These are phyloP conservation scores for Apis dorsata DNA, from an alignment of 1,140 invertebrate species.

Conservation along the genomic window DNA sequence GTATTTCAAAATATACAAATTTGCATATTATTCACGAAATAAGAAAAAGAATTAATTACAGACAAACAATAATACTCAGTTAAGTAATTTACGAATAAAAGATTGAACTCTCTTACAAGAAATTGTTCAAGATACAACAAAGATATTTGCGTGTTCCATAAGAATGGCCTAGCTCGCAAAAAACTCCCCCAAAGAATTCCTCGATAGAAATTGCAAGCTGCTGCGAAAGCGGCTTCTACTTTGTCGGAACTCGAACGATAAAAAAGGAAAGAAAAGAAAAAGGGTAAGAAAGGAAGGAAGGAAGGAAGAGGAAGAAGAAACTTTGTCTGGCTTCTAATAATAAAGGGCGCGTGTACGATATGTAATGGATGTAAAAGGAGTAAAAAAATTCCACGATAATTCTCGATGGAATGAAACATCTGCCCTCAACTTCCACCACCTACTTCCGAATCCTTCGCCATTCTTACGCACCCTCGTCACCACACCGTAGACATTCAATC, in stretches of 20 bases:
- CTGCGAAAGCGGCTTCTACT: background rate
- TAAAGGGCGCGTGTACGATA: conserved; percentile 14
- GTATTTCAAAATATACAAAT: no score
- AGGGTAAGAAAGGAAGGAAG: background rate
- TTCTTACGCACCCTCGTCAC: conserved; percentile 10
- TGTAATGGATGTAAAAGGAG: background rate
- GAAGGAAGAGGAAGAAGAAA: no score
- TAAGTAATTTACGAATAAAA: no score
- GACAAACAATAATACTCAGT: no score
- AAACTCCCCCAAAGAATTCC: background rate
- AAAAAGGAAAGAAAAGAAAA: background rate
- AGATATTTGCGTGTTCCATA: background rate
- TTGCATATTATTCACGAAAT: no score
- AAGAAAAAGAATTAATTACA: no score
- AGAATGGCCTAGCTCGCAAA: background rate
- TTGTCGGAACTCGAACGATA: conserved; percentile 1
- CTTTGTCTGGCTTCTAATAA: conserved; percentile 14
- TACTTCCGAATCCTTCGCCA: conserved; percentile 15
- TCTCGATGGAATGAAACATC: conserved; percentile 23
- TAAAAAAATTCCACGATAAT: conserved; percentile 14
- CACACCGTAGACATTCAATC: conserved; percentile 45
- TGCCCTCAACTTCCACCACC: conserved; percentile 35
- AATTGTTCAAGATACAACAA: background rate
- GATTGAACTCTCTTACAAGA: background rate
- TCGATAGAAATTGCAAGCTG: conserved; percentile 22